Evolutionary conservation across 2,113 vertebrate genomes (phyloP).

Genomic region (Tragelaphus imberbis): DNA sequence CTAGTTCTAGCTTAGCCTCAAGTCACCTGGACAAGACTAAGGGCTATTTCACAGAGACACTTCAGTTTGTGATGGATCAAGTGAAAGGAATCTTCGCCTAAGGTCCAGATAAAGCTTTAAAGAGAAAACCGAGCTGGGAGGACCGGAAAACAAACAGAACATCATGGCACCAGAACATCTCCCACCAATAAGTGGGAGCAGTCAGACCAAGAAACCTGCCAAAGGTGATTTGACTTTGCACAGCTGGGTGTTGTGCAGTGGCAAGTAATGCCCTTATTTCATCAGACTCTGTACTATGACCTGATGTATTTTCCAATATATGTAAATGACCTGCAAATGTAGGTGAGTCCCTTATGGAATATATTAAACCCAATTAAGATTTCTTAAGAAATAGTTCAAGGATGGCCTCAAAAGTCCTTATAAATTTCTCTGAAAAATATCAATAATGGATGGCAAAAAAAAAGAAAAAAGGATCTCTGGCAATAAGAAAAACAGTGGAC

Average conservation of each 20-base stretch:
- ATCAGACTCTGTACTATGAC: not conserved
- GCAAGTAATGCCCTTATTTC: not conserved
- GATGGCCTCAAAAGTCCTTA: not conserved
- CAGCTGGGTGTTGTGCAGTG: not conserved
- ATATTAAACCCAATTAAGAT: not conserved
- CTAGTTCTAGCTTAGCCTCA: not conserved
- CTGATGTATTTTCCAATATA: not conserved
- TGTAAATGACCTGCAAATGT: not conserved
- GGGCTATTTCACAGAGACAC: not conserved
- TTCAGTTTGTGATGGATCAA: not conserved
- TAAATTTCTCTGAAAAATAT: not conserved
- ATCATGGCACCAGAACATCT: not conserved
- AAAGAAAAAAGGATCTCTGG: not conserved
- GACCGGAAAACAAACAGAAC: not conserved
- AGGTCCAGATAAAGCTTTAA: not conserved
- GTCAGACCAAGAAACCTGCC: not conserved
- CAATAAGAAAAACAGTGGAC: not conserved
- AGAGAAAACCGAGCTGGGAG: not conserved
- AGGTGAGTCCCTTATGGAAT: not conserved
- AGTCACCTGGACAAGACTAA: not conserved
- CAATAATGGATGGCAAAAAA: not conserved
- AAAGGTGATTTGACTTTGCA: not conserved
- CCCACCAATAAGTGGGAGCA: not conserved
- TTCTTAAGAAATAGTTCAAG: not conserved
- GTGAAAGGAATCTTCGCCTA: not conserved